Evolutionary conservation across 1,140 invertebrate species (phyloP).

Genomic region (Mactra quadrangularis): DNA sequence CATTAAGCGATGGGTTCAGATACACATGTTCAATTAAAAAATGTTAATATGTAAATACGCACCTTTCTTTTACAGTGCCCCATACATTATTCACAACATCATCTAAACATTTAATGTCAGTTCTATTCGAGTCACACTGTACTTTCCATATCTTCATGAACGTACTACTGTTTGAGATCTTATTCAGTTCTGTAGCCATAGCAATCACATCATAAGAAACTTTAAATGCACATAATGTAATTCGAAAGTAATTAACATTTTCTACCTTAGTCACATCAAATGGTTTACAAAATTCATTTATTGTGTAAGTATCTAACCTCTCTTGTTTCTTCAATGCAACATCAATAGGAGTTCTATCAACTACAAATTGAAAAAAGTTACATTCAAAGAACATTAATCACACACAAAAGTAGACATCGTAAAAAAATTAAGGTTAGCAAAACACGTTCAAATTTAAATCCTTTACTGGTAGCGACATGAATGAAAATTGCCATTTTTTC

Average conservation of each 20-base stretch:
- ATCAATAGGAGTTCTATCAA: too few species aligned
- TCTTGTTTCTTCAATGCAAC: too few species aligned
- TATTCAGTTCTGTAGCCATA: background rate
- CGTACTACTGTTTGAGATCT: background rate
- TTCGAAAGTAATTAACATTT: background rate
- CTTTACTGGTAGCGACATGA: too few species aligned
- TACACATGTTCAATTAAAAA: too few species aligned
- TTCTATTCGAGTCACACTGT: background rate
- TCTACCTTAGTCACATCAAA: constrained; percentile 9
- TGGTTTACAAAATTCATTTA: constrained; percentile 28
- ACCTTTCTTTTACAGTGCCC: background rate
- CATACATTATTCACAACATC: constrained; percentile 8
- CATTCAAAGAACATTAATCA: too few species aligned
- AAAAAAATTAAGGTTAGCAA: too few species aligned
- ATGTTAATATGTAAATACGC: background rate
- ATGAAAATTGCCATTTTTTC: too few species aligned
- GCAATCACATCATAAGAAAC: background rate
- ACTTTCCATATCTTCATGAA: constrained; percentile 22
- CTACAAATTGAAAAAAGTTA: too few species aligned
- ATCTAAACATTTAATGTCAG: background rate
- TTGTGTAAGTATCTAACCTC: too few species aligned
- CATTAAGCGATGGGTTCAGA: too few species aligned
- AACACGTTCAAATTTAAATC: too few species aligned
- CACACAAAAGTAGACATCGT: too few species aligned
- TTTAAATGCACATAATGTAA: constrained; percentile 11